Base-by-base conservation (phyloP, 2,888 invertebrate species). In the Phania funesta region DNA sequence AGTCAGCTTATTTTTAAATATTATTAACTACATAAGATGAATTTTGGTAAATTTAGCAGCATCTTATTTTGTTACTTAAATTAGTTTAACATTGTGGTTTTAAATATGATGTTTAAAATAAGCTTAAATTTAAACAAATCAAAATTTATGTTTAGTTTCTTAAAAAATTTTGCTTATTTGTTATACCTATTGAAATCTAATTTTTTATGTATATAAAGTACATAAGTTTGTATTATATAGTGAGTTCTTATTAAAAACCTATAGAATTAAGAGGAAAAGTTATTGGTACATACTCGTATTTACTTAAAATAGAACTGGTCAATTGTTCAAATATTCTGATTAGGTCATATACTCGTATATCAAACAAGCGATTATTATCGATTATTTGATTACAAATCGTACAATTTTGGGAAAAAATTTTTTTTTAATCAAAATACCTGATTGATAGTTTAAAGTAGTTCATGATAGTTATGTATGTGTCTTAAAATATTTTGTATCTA, bases 401-500 rank as follows among this genome's bases (percentile, higher is more conserved):
- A 20, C 16, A 20, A 8, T 20, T 50, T 8, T 24, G 7, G 4
- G n/a, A 9, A 5, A 5, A 35, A 1, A 35, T 16, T 35, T 52
- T 18, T 32, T 60, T 41, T 20, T 2, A 26, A 41, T 16, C 22
- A 52, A 38, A 62, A 44, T 62, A 16, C 22, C 50, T 48, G 35
- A 24, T 24, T 44, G 44, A 70, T 24, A 70, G 20, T 48, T 35
- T n/a, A 60, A 68, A 24, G 16, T 46, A 48, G 52, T 38, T 67
- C 13, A n/a, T 38, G 16, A 13, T 29, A 50, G 20, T 60, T 26
- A 11, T 41, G 32, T 71, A 1, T 58, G 8, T 71, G 13, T 60
- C 9, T 71, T 38, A 29, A 32, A 64, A 68, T 50, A 41, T 50
- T 22, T 48, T 48, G 50, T 76, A 52, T 54, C 46, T 68, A 38